Conservation (phyloP, 2,797 vertebrate genomes). For the Bradypus variegatus region DNA sequence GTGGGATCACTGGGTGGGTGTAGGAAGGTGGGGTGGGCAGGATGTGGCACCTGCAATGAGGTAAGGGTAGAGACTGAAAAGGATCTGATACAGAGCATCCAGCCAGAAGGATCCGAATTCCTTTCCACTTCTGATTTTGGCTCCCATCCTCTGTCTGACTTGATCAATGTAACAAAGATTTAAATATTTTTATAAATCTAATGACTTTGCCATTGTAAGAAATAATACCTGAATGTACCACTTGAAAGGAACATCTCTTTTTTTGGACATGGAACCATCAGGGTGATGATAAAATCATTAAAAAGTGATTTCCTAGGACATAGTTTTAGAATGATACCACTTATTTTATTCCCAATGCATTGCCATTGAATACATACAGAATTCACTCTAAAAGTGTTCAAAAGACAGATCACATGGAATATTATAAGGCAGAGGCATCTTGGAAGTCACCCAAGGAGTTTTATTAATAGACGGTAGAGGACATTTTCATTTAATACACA, state of each 20-base stretch:
- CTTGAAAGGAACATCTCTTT: background rate
- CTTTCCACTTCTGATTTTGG: background rate
- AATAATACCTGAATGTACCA: background rate
- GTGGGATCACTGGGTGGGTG: background rate
- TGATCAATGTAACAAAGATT: background rate
- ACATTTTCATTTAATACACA: constrained; percentile 19
- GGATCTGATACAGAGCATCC: background rate
- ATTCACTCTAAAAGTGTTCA: constrained; percentile 3
- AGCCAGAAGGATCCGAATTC: background rate
- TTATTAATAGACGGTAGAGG: constrained; percentile 27
- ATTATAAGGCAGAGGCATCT: background rate
- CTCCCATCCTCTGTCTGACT: background rate
- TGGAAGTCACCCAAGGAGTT: constrained; percentile 16
- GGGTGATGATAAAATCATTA: background rate
- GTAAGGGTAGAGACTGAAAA: background rate
- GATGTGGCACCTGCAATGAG: background rate
- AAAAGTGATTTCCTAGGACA: background rate
- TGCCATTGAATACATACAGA: constrained; percentile 20
- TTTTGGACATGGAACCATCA: background rate
- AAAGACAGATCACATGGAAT: constrained; percentile 7
- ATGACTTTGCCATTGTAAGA: background rate
- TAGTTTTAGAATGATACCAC: background rate
- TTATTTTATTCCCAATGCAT: background rate
- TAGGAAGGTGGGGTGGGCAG: background rate
- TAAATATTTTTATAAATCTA: background rate